Evolutionary conservation across 2,113 vertebrate species (phyloP), one percentile per base, ranked within the genome.

Genomic region (Syngnathoides biaculeatus): DNA sequence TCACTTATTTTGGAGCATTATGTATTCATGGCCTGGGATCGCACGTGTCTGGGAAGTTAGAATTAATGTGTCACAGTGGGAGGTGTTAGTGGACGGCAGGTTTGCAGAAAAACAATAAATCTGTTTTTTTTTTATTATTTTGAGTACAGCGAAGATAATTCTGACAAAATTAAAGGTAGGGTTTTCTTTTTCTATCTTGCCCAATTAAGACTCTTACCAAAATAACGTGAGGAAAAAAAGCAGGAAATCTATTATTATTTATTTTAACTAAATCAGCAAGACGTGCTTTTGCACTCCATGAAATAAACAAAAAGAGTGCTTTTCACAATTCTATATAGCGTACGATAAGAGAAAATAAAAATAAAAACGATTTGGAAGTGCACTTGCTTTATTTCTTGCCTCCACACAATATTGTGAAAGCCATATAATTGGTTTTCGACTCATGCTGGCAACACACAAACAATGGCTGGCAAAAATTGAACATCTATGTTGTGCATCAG

Each of bases 11-110:
- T 92, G 90, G 89, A 92, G 90, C 95, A 98, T 98, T 96, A 96
- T 89, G 93, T 96, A 98, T 98, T 98, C 95, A 98, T 98, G 96
- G 94, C 93, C 92, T 92, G 94, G 95, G 95, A 97, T 94, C 91
- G 93, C 92, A 91, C 90, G 92, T 93, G 92, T 94, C 92, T 93
- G 86, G 91, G 89, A 98, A 94, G 94, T 96, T 94, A 94, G 97
- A 95, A 96, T 95, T 95, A 97, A 98, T 96, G 94, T 95, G 94
- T 94, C 96, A 95, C 94, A 94, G 92, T 90, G 79, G 93, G 95
- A 92, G 91, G 86, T 93, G 93, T 92, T 90, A 92, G 93, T 92
- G 91, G 93, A 93, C 87, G 92, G 85, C 68, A 84, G 92, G 91
- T 94, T 95, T 93, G 91, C 93, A 93, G 92, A 93, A 65, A 87